Base-by-base conservation (phyloP, 2,888 invertebrate species). In the Tholera decimalis region DNA sequence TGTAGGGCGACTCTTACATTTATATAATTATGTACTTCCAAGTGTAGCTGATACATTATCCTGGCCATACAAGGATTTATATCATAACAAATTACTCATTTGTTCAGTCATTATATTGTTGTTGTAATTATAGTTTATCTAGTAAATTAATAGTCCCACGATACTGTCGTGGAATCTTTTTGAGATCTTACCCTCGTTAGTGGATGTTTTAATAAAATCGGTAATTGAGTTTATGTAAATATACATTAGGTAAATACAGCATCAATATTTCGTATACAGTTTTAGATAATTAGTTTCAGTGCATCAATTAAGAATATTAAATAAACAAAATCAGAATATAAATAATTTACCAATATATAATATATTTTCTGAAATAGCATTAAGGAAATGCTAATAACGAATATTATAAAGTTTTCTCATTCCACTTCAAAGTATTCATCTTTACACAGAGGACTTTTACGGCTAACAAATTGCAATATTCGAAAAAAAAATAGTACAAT, bases 161-260 rank as follows among this genome's bases (percentile, higher is more conserved):
- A 78, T 74, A 70, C 72, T 63, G 79, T 80, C 56, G 72, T 82
- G 86, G 86, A 86, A 85, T 81, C 71, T 80, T 85, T 83, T 46
- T 73, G 70, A 72, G 71, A 83, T 83, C 73, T 76, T 66, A 68
- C 72, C 46, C 58, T 64, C 63, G 54, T 73, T 75, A 65, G 44
- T 46, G 39, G 13, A 22, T 37, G 2, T 55, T 50, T 43, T 41
- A 35, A 54, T 46, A 24, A 58, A 46, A 44, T 28, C 0, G 1
- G 22, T 47, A 28, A 15, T 18, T 15, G 18, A 24, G 24, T 15
- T 44, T 2, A 18, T 4, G 3, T 22, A 49, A 37, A 49, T 35
- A 55, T 0, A 37, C 11, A 30, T 30, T 9, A 44, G 7, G 22
- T 44, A 39, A 41, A 9, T 13, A 56, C 3, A 55, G n/a, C 24